Evolutionary conservation across 2,113 vertebrate genomes (phyloP), one percentile per base, ranked within the genome.

Genomic region (Dipodomys merriami): DNA sequence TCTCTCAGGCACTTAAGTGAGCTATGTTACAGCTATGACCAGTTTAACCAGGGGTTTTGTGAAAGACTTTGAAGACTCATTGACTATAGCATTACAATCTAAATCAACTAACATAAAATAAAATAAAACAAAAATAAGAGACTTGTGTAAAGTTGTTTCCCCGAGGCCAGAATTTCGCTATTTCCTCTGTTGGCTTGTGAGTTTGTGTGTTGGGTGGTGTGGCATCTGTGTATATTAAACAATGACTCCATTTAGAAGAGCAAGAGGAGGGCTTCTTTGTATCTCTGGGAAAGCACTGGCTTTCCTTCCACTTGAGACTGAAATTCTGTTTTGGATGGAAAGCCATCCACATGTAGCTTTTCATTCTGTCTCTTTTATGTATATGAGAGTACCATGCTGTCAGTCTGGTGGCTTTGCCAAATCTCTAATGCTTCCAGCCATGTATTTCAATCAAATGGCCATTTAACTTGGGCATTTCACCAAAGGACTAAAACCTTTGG

Each of bases 381-480:
- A 73, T 72, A 78, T 83, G 82, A 91, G 81, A 90, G 35, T 88
- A 73, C 85, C 93, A 65, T 91, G 78, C 95, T 94, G 93, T 94
- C 94, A 93, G 0, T 90, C 65, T 78, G 78, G 13, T 39, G 92
- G 67, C 78, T 96, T 95, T 95, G 94, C 95, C 95, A 95, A 90
- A 83, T 94, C 67, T 62, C 53, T 87, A 44, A 85, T 86, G 49
- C 72, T 96, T 91, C 92, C 65, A 92, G 84, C 73, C 85, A 90
- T 88, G 93, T 91, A 88, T 95, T 95, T 95, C 62, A 57, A 46
- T 94, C 93, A 95, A 90, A 83, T 93, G 91, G 76, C 78, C 91
- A 91, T 93, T 97, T 91, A 95, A 91, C 35, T 80, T 93, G 81
- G 95, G 79, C 90, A 95, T 94, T 94, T 89, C 79, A 96, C 93